Base-by-base conservation (phyloP, 64 coral and sea anemone species). In the Montipora foliosa region DNA sequence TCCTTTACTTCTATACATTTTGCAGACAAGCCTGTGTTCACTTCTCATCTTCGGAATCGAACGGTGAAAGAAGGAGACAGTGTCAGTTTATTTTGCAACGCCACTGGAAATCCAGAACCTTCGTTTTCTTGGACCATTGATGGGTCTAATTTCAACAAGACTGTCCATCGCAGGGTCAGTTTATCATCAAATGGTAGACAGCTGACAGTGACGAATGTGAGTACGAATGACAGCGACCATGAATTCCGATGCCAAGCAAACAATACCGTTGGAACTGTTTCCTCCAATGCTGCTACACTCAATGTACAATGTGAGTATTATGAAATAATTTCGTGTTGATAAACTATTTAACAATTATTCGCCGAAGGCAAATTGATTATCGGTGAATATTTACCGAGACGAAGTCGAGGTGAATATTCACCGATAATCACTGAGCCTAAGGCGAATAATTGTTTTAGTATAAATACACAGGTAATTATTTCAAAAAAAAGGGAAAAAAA, bases 271-370 rank as follows among this genome's bases (percentile, higher is more conserved):
- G 80, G 14, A 22, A 92, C 0, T 46, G 66, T 4, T 73, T 19
- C n/a, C 16, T 92, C 81, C 0, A 11, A 77, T 66, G 7, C 51
- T 48, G 90, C 81, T 22, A 22, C 0, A 17, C 66, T 92, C 1
- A 74, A 71, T 85, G 81, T 92, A 12, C 29, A 50, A 37, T 62
- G 90, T 92, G 76, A 92, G 90, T 75, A 76, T 5, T 0, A 64
- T 64, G 0, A 0, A 11, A 14, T 64, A 15, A 15, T 64, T 64
- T 12, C 0, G 14, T 64, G 3, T 57, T 57, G 0, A 6, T 57
- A 57, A 6, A 57, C 11, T 57, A 57, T 57, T 10, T 55, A 55
- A 6, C 10, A 55, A 55, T 24, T 24, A 24, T 24, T 24, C 24
- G 24, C 24, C 24, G 24, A 24, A 24, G 24, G 24, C 24, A 24